Conservation (phyloP, 2,888 invertebrate species). For the Cerastoderma edule region DNA sequence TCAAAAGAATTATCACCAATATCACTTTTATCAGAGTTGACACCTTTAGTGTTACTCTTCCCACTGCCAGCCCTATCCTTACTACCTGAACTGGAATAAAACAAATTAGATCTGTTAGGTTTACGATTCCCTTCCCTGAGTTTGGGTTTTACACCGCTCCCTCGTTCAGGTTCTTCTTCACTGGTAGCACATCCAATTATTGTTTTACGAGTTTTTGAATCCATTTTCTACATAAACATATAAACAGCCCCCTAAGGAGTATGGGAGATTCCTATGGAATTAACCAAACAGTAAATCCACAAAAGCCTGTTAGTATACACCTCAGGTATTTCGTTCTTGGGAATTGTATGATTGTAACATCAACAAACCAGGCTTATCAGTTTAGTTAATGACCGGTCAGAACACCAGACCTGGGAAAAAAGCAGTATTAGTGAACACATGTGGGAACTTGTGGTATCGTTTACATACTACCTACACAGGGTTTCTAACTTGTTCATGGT, state of each 20-base stretch:
- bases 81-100: constrained; percentile 16
- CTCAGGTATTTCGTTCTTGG: not conserved
- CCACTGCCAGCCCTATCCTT: not conserved
- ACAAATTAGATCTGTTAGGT: constrained; percentile 19
- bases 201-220: constrained; percentile 20
- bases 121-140: not conserved
- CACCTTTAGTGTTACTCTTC: not conserved
- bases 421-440: constrained; percentile 15
- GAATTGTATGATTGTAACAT: constrained; percentile 11
- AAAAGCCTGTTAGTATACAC: constrained; percentile 7
- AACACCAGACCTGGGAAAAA: constrained; percentile 11
- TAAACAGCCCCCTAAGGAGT: not conserved
- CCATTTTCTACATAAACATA: constrained; percentile 24
- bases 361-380: constrained; percentile 11
- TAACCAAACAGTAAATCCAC: constrained; percentile 13
- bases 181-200: constrained; percentile 8
- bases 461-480: too few relatives aligned
- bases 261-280: not conserved
- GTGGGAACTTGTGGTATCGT: too few relatives aligned
- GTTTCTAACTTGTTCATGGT: too few relatives aligned
- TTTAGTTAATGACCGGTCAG: constrained; percentile 18
- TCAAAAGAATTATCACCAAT: constrained; percentile 46
- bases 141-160: not conserved
- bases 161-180: not conserved
- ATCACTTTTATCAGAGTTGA: constrained; percentile 10